Conservation (phyloP, 1,140 invertebrate genomes). For the Nasonia longicornis region DNA sequence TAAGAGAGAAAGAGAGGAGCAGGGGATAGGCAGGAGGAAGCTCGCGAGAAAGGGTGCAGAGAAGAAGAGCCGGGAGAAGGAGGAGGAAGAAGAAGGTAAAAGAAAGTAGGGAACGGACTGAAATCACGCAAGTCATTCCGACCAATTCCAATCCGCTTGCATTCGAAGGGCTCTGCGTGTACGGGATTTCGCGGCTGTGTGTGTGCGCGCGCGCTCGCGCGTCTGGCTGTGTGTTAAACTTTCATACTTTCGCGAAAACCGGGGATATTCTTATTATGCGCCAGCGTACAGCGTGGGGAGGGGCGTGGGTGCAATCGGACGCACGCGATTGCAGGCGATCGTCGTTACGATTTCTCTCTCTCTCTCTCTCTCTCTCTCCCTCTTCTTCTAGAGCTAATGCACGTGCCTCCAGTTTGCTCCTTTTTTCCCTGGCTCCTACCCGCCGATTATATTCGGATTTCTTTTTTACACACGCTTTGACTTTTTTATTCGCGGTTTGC, state of each 20-base stretch:
- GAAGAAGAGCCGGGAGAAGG: neutral
- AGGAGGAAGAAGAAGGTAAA: slow-evolving; percentile 4
- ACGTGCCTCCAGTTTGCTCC: neutral
- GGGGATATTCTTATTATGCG: slow-evolving; percentile 51
- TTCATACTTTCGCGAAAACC: slow-evolving; percentile 53
- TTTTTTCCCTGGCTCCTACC: slow-evolving; percentile 6
- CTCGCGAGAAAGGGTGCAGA: neutral
- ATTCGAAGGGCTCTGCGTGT: slow-evolving; percentile 13
- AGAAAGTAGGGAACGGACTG: slow-evolving; percentile 49
- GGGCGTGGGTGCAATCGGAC: slow-evolving; percentile 42
- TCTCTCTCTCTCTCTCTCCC: slow-evolving; percentile 19
- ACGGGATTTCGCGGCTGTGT: neutral
- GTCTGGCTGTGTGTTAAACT: slow-evolving; percentile 29
- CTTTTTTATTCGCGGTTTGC: slow-evolving; percentile 10
- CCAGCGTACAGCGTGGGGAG: slow-evolving; percentile 24
- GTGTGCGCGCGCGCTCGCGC: neutral
- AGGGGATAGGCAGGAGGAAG: slow-evolving; percentile 36
- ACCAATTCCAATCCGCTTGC: slow-evolving; percentile 50
- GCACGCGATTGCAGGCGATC: slow-evolving; percentile 48
- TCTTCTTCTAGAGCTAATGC: neutral
- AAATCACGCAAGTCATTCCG: slow-evolving; percentile 55
- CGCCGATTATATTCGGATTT: slow-evolving; percentile 17
- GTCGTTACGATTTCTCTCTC: slow-evolving; percentile 46
- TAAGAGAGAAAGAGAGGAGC: slow-evolving; percentile 46
- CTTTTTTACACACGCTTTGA: neutral